These are phyloP conservation scores for Mormyrus hasselquistii DNA, from an alignment of 2,797 vertebrate species.

Conservation along the genomic window DNA sequence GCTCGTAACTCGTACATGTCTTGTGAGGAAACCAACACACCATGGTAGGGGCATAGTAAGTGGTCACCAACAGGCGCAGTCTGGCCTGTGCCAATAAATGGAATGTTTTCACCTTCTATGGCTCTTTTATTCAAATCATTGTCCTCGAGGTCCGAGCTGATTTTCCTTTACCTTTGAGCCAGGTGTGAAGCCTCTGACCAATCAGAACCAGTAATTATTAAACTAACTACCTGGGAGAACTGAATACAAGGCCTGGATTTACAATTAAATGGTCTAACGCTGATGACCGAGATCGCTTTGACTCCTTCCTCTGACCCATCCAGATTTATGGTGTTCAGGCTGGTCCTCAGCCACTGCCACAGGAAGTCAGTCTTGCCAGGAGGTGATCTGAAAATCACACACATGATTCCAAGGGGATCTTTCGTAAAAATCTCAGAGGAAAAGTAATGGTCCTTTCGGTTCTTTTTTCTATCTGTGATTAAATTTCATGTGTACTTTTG, in stretches of 20 bases:
- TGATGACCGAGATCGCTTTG: background rate
- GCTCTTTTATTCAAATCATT: no score
- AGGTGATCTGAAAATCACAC: background rate
- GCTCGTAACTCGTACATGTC: background rate
- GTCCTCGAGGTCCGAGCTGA: no score
- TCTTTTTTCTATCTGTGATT: background rate
- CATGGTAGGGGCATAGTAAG: background rate
- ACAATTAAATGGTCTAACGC: background rate
- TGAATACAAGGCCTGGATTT: no score
- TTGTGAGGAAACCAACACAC: background rate
- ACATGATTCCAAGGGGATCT: background rate
- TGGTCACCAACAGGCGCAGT: background rate
- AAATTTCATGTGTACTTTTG: background rate
- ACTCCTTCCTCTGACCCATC: background rate
- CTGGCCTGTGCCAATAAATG: background rate
- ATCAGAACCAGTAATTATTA: no score
- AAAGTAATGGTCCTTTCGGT: background rate
- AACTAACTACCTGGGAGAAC: no score
- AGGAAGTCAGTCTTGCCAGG: background rate
- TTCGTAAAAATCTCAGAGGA: background rate
- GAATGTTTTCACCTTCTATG: background rate
- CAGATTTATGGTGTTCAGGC: background rate
- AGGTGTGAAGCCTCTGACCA: no score
- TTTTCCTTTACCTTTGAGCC: no score
- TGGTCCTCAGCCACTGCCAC: background rate